Evolutionary conservation across 2,888 invertebrate species (phyloP), one percentile per base, ranked within the genome.

Genomic region (Mesoligia furuncula): DNA sequence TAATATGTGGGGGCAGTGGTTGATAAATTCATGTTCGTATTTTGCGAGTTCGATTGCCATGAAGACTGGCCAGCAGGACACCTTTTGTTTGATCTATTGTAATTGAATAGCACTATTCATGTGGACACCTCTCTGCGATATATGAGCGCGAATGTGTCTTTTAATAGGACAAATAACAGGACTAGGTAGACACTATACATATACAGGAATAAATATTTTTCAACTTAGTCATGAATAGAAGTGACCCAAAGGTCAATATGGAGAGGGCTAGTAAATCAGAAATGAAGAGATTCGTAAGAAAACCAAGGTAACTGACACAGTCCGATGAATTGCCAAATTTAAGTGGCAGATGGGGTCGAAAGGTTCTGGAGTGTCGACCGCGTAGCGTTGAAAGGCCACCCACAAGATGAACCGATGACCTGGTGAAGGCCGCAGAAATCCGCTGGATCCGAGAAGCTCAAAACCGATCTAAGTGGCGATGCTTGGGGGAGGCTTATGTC

Each of bases 41-140:
- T 45, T 24, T 24, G 15, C 6, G 24, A 36, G 2, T 51, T 24
- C 36, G 36, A 36, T 17, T 13, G 27, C 15, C 59, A 27, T 59
- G 27, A 57, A 57, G n/a, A 57, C 11, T 4, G n/a, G 8, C 24
- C 9, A 11, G 4, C n/a, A n/a, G 4, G 9, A 39, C 9, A 9
- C 39, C 9, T 39, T 39, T 39, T 57, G 5, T 57, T 57, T n/a
- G n/a, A n/a, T 57, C 57, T 13, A 57, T 57, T 13, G n/a, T 1
- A 57, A n/a, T 57, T 57, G 57, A n/a, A 57, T 57, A n/a, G 57
- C 57, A 57, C 57, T 57, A 57, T 57, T 57, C n/a, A 57, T n/a
- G 24, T 5, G n/a, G n/a, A n/a, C n/a, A n/a, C 11, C 11, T n/a
- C 20, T 51, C 51, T 54, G 54, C 8, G 9, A 54, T 3, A 24